Percentiles rank a stretch among this genome's conserved stretches.
phyloP scores from a whole-genome alignment of 2,888 invertebrate species.

The Lepidonotus clava region DNA sequence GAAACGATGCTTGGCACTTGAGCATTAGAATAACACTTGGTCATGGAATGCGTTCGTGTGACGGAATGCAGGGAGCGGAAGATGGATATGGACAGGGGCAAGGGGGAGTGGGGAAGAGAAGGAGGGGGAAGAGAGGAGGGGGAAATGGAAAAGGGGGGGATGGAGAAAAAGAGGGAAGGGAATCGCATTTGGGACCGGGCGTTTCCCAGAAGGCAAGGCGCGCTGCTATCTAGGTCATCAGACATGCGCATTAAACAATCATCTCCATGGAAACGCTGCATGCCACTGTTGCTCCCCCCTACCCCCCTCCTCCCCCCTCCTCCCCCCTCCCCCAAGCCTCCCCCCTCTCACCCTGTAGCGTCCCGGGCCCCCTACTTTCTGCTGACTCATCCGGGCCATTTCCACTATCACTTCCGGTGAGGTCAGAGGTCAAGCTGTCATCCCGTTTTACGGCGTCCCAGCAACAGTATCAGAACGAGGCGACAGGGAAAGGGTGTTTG shows the following conservation, averaged over 20 bases:
- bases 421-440: conserved; percentile 41
- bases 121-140: too few relatives aligned
- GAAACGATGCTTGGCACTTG: too few relatives aligned
- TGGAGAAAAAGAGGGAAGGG: too few relatives aligned
- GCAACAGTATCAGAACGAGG: conserved; percentile 19
- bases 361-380: conserved; percentile 10
- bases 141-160: too few relatives aligned
- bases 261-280: conserved; percentile 1
- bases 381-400: conserved; percentile 46
- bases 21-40: too few relatives aligned
- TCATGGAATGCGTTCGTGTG: too few relatives aligned
- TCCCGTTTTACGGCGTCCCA: conserved; percentile 32
- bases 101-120: too few relatives aligned
- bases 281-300: neutral
- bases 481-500: neutral
- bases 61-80: too few relatives aligned
- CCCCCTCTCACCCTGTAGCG: neutral
- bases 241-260: conserved; percentile 30
- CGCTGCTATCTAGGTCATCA: conserved; percentile 25
- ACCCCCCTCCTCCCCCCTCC: neutral
- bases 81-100: too few relatives aligned
- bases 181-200: too few relatives aligned
- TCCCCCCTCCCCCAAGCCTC: neutral
- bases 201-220: neutral
- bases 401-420: conserved; percentile 46